A percentile compares a stretch with the other conserved stretches of the same genome.
These are phyloP conservation scores for Pitta sordida DNA, from an alignment of 2,113 vertebrate genomes.

Conservation along the genomic window DNA sequence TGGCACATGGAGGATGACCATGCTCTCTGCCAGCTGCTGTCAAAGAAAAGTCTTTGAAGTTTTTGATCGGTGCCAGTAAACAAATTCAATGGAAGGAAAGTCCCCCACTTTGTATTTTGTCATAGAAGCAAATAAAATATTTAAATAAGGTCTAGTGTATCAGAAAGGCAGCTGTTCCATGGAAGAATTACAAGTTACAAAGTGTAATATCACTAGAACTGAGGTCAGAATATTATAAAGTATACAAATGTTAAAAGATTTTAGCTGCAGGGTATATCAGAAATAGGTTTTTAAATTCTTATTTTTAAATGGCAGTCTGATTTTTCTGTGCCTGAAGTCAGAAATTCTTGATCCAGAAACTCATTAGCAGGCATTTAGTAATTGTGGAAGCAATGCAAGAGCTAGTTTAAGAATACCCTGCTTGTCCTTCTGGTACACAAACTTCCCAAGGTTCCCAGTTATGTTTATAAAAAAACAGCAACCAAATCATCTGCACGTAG, in stretches of 20 bases:
- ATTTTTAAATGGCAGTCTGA: neutral
- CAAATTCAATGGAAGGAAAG: neutral
- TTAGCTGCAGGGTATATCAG: neutral
- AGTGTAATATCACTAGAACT: neutral
- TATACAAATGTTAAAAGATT: neutral
- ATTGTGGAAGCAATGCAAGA: neutral
- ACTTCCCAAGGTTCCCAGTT: neutral
- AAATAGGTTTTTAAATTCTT: neutral
- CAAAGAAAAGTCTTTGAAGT: neutral
- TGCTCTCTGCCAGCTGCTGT: neutral
- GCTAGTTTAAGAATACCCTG: neutral
- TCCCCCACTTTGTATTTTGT: neutral
- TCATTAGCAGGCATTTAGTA: neutral
- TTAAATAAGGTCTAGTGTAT: neutral
- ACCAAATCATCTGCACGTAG: neutral
- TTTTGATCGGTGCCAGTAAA: neutral
- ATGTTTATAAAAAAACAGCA: neutral
- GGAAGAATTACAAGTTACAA: neutral
- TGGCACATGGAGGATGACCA: neutral
- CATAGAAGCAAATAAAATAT: neutral
- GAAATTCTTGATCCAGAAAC: neutral
- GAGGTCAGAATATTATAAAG: neutral
- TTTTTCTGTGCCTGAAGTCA: neutral
- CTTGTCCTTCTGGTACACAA: neutral
- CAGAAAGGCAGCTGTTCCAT: neutral